These are phyloP conservation scores for Eretmodus cyanostictus DNA, from an alignment of 2,113 vertebrate species.

Conservation along the genomic window DNA sequence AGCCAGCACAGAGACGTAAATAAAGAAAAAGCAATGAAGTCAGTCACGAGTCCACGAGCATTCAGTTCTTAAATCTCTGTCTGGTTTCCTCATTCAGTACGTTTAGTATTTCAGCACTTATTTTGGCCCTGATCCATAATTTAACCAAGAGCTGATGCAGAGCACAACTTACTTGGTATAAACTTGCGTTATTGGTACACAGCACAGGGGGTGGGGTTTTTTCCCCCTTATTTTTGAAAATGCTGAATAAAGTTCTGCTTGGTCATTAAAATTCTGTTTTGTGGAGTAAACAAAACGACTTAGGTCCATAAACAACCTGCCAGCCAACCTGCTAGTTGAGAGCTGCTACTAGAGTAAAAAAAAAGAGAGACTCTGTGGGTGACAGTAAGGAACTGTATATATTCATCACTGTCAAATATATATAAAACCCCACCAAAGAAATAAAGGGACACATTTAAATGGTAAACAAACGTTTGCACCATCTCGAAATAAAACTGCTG, in stretches of 20 bases:
- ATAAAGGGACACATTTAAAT: conserved; percentile 10
- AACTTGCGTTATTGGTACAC: conserved; percentile 8
- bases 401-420: conserved; percentile 1
- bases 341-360: background rate
- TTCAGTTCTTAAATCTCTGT: background rate
- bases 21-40: background rate
- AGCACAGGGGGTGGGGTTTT: background rate
- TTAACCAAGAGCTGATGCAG: conserved; percentile 23
- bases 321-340: background rate
- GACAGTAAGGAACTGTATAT: background rate
- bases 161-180: background rate
- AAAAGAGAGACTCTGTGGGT: background rate
- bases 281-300: conserved; percentile 11
- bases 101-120: background rate
- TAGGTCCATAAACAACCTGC: background rate
- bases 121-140: conserved; percentile 17
- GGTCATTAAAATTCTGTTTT: conserved; percentile 16
- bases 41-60: background rate
- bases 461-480: conserved; percentile 30
- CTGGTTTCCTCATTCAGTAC: background rate
- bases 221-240: background rate
- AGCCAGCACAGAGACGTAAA: background rate
- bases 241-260: conserved; percentile 15
- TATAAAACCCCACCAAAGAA: background rate
- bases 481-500: conserved; percentile 45